A percentile compares a stretch with the other conserved stretches of the same genome.
Conservation (phyloP, 2,888 invertebrate species). For the Macrosoma leucophasiata region DNA sequence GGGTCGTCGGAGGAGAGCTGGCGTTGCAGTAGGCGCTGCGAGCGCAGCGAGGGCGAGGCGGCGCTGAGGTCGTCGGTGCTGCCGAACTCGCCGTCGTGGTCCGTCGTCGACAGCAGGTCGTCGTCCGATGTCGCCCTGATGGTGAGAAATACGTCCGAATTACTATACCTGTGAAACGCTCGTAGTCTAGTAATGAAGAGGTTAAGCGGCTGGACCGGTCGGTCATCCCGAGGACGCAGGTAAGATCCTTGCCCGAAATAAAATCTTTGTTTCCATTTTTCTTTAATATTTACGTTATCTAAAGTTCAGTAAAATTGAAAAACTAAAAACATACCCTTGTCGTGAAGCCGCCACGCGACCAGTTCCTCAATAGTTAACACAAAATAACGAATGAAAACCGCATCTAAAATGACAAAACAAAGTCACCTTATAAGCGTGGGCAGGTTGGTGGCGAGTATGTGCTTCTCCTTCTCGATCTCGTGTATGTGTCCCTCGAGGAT, state of each 20-base stretch:
- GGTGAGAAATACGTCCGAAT: too few species aligned
- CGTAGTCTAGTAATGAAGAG: too few species aligned
- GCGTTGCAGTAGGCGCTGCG: constrained; percentile 60
- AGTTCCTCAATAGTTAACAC: not conserved
- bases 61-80: constrained; percentile 78
- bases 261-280: too few species aligned
- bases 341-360: too few species aligned
- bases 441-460: constrained; percentile 84
- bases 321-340: too few species aligned
- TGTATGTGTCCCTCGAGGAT: constrained; percentile 85
- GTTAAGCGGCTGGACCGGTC: too few species aligned
- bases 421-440: constrained; percentile 80
- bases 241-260: too few species aligned
- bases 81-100: constrained; percentile 83
- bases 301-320: too few species aligned
- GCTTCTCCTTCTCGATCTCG: constrained; percentile 89
- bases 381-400: not conserved
- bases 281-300: too few species aligned
- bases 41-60: constrained; percentile 48
- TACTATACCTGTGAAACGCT: too few species aligned
- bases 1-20: constrained; percentile 72
- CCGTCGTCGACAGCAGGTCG: constrained; percentile 85
- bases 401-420: too few species aligned
- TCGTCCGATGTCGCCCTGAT: constrained; percentile 89
- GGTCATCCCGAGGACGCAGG: too few species aligned